phyloP scores from a whole-genome alignment of 2,888 invertebrate genomes.

The Pecten maximus region DNA sequence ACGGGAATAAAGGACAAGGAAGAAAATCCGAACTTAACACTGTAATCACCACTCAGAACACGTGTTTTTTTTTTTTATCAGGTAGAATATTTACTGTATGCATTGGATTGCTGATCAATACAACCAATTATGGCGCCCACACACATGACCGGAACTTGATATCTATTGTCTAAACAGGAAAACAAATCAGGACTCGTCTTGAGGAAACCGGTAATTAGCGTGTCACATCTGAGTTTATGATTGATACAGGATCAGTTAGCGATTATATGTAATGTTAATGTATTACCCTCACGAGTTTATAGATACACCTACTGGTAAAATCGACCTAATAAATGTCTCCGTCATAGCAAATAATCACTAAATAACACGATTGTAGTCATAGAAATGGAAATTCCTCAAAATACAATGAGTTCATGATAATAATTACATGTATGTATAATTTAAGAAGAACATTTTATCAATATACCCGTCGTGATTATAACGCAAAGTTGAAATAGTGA shows the following conservation, averaged over 20 bases:
- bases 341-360: no score
- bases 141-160: neutral
- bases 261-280: neutral
- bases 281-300: neutral
- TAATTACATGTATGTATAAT: no score
- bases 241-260: neutral
- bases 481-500: no score
- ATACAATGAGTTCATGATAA: no score
- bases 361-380: no score
- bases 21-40: neutral
- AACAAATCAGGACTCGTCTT: conserved; percentile 23
- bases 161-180: conserved; percentile 4
- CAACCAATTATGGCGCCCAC: neutral
- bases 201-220: neutral
- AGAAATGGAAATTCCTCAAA: no score
- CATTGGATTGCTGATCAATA: neutral
- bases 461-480: no score
- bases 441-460: no score
- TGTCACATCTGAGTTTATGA: neutral
- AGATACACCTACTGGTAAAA: neutral
- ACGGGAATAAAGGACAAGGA: neutral
- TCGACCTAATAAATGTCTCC: no score
- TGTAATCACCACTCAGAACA: neutral
- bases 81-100: neutral
- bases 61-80: neutral